These are phyloP conservation scores for Aleiodes testaceus DNA, from an alignment of 2,888 invertebrate genomes.

Conservation along the genomic window DNA sequence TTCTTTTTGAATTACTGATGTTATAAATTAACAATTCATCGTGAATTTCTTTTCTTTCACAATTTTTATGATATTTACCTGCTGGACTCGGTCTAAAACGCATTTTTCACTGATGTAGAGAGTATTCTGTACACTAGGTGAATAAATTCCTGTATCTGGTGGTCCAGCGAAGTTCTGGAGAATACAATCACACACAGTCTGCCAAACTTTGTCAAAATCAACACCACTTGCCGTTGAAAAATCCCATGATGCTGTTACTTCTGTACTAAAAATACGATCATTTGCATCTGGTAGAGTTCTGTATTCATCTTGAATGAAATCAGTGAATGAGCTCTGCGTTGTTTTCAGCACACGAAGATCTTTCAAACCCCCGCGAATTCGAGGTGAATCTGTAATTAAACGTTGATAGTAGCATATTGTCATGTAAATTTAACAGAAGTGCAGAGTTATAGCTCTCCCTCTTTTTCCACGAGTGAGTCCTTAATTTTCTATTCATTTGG, in stretches of 20 bases:
- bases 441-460: background rate
- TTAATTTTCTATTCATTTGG: background rate
- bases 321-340: conserved; percentile 86
- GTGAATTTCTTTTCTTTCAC: background rate
- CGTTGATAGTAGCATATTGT: conserved; percentile 2
- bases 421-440: background rate
- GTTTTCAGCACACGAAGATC: conserved; percentile 85
- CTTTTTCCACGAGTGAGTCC: background rate
- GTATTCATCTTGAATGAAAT: conserved; percentile 86
- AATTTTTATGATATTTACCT: conserved; percentile 73
- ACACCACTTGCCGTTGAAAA: conserved; percentile 79
- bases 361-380: conserved; percentile 81
- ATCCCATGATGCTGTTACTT: conserved; percentile 84
- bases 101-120: conserved; percentile 82
- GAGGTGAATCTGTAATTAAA: conserved; percentile 73
- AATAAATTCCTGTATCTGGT: conserved; percentile 81
- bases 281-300: conserved; percentile 83
- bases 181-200: conserved; percentile 81
- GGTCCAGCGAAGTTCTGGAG: conserved; percentile 85
- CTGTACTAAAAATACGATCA: conserved; percentile 86
- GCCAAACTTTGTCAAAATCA: conserved; percentile 82
- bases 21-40: background rate
- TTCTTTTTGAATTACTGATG: background rate
- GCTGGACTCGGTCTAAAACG: conserved; percentile 80
- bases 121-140: conserved; percentile 87